Conservation (phyloP, 1,140 invertebrate genomes). For the Latrodectus geometricus region DNA sequence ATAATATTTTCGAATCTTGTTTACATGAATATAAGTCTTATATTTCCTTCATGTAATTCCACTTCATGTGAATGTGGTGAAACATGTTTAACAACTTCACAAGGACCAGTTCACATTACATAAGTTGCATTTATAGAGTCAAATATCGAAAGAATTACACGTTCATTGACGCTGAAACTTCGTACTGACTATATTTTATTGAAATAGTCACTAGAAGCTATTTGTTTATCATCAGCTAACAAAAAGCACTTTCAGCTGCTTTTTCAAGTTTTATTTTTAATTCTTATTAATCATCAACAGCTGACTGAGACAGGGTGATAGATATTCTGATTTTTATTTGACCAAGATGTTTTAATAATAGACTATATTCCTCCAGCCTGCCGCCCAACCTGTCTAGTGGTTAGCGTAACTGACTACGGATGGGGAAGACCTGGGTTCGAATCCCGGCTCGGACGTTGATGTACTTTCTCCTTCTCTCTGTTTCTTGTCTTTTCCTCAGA, state of each 20-base stretch:
- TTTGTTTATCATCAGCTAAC: not conserved
- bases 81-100: not conserved
- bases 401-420: too few relatives aligned
- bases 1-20: slow-evolving; percentile 11
- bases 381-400: too few relatives aligned
- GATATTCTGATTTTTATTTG: not conserved
- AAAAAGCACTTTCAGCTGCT: not conserved
- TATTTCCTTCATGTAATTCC: not conserved
- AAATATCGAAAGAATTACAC: slow-evolving; percentile 17
- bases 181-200: not conserved
- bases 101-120: not conserved
- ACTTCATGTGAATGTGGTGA: not conserved
- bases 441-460: too few relatives aligned
- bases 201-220: not conserved
- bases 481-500: too few relatives aligned
- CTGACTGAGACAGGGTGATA: not conserved
- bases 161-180: not conserved
- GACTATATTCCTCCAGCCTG: too few relatives aligned
- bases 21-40: slow-evolving; percentile 12
- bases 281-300: not conserved
- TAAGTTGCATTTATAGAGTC: slow-evolving; percentile 21
- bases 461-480: too few relatives aligned
- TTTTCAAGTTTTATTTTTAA: not conserved
- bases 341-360: slow-evolving; percentile 8
- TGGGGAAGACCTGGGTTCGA: too few relatives aligned